Conservation (phyloP, 2,888 invertebrate species). For the Hyposoter dolosus region DNA sequence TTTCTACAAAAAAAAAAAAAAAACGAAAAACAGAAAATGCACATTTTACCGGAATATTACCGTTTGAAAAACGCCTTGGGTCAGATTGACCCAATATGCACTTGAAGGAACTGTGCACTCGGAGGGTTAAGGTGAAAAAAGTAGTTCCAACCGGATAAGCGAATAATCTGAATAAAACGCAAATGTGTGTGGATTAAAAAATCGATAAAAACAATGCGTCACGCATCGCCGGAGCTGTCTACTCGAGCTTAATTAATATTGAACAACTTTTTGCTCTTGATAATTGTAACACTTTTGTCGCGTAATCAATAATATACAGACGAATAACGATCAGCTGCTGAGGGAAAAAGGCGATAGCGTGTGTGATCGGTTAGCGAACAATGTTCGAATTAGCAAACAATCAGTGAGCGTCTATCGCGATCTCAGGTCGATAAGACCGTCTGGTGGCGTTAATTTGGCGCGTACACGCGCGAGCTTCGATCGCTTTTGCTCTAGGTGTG, state of each 20-base stretch:
- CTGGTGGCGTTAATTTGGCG: conserved; percentile 59
- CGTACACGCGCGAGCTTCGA: conserved; percentile 54
- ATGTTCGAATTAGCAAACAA: conserved; percentile 63
- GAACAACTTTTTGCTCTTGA: neutral
- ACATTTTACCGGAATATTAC: no score
- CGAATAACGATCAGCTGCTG: neutral
- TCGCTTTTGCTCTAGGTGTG: conserved; percentile 30
- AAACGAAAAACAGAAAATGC: no score
- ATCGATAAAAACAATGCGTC: neutral
- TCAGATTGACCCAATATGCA: no score
- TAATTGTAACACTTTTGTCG: neutral
- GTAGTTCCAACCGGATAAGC: neutral
- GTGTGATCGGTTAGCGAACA: conserved; percentile 17
- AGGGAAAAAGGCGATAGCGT: neutral
- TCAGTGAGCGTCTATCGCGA: conserved; percentile 58
- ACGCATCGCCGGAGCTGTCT: neutral
- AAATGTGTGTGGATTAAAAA: neutral
- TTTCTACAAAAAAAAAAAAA: no score
- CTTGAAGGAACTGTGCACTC: no score
- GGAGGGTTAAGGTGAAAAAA: neutral
- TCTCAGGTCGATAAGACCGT: conserved; percentile 54
- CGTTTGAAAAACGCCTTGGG: no score
- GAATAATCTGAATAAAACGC: neutral
- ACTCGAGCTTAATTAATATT: neutral
- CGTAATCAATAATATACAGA: neutral